Percentiles rank a stretch among this genome's conserved stretches.
phyloP scores from a whole-genome alignment of 2,888 invertebrate species.

The Cheilosia grossa region DNA sequence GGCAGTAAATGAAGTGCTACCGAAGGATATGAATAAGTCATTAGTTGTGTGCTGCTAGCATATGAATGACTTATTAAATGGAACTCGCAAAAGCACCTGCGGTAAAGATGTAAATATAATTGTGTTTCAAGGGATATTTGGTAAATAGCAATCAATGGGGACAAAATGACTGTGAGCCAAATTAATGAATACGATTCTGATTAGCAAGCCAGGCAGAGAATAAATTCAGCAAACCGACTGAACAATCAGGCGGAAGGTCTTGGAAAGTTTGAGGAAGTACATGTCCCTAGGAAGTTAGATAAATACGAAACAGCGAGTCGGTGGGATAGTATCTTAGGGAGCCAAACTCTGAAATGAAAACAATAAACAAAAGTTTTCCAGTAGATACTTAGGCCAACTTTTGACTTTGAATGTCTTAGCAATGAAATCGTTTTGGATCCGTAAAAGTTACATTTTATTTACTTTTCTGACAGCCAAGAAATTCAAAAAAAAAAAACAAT shows the following conservation, averaged over 20 bases:
- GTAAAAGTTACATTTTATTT: no score
- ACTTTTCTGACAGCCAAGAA: no score
- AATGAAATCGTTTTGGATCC: no score
- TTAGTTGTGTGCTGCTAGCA: background rate
- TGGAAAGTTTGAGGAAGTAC: no score
- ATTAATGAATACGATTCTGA: slow-evolving; percentile 27
- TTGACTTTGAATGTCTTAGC: no score
- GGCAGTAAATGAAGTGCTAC: slow-evolving; percentile 14
- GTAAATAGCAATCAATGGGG: slow-evolving; percentile 10
- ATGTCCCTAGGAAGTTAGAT: no score
- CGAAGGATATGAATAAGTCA: slow-evolving; percentile 46
- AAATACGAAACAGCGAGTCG: no score
- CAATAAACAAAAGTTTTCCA: no score
- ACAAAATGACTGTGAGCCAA: background rate
- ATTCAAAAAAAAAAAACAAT: no score
- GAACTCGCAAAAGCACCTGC: slow-evolving; percentile 7
- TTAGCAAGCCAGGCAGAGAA: slow-evolving; percentile 5
- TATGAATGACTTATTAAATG: slow-evolving; percentile 32
- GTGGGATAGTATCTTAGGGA: no score
- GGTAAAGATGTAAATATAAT: slow-evolving; percentile 24
- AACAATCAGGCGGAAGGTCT: background rate
- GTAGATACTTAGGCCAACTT: no score
- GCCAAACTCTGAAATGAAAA: no score
- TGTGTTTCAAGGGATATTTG: slow-evolving; percentile 4
- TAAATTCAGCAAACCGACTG: slow-evolving; percentile 2